Evolutionary conservation across 2,113 vertebrate genomes (phyloP).

Genomic region (Addax nasomaculatus): DNA sequence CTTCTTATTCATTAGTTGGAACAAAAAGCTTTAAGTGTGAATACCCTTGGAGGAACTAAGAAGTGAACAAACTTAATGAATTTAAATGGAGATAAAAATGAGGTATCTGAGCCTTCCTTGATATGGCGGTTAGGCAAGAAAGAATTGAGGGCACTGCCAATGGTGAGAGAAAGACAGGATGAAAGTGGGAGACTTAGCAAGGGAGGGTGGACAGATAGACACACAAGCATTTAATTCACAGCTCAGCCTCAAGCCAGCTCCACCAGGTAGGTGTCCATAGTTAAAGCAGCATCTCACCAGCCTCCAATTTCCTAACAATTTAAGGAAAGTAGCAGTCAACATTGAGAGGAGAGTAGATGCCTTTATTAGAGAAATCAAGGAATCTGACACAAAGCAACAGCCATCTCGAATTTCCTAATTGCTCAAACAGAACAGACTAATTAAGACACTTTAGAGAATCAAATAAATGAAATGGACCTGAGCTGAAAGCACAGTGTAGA

Average conservation of each 20-base stretch:
- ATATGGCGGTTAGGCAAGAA: not conserved
- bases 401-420: not conserved
- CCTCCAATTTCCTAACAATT: not conserved
- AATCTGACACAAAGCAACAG: not conserved
- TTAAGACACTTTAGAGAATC: conserved; percentile 34
- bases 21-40: not conserved
- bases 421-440: not conserved
- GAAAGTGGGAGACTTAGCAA: not conserved
- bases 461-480: not conserved
- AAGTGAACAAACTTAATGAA: not conserved
- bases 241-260: not conserved
- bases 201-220: not conserved
- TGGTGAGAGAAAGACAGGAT: not conserved
- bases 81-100: not conserved
- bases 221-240: not conserved
- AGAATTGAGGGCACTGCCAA: not conserved
- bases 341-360: not conserved
- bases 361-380: conserved; percentile 42
- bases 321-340: not conserved
- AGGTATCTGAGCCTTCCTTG: not conserved
- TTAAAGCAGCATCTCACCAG: not conserved
- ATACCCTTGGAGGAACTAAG: not conserved
- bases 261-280: not conserved
- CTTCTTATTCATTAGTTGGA: not conserved
- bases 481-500: not conserved